Percentiles rank a stretch among this genome's conserved stretches.
phyloP scores from a whole-genome alignment of 1,140 invertebrate genomes.

The Tetramorium parvispinum region DNA sequence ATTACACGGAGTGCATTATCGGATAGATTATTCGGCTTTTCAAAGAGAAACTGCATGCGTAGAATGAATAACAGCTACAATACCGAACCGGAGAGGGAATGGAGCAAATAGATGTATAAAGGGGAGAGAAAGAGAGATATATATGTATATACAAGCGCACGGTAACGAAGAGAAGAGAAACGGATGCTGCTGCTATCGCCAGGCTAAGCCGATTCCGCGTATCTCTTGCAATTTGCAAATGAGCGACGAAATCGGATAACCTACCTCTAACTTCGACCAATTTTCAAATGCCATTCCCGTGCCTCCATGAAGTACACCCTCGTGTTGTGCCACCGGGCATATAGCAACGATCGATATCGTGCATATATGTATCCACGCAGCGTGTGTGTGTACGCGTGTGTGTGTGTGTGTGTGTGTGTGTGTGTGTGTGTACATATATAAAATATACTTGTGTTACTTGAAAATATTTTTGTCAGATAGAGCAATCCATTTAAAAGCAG shows the following conservation, averaged over 20 bases:
- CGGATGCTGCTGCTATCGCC: conserved; percentile 36
- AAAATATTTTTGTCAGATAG: background rate
- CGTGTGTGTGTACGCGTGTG: no score
- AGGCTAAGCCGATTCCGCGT: conserved; percentile 60
- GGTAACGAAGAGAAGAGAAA: conserved; percentile 53
- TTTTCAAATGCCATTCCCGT: conserved; percentile 51
- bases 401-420: no score
- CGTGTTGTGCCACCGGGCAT: conserved; percentile 10
- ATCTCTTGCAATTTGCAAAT: conserved; percentile 72
- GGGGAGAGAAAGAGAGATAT: background rate
- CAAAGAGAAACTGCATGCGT: conserved; percentile 52
- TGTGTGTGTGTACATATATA: no score
- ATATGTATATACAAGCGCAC: background rate
- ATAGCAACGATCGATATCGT: conserved; percentile 26
- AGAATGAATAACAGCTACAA: conserved; percentile 39
- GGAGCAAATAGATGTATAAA: background rate
- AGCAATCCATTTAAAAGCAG: background rate
- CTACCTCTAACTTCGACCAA: conserved; percentile 63
- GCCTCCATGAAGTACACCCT: background rate
- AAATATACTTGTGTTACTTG: background rate
- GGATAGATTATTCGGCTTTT: conserved; percentile 67
- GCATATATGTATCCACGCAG: background rate
- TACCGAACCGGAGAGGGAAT: background rate
- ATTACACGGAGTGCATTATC: conserved; percentile 63
- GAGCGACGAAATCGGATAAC: conserved; percentile 68